Evolutionary conservation across 2,797 vertebrate genomes (phyloP).

Genomic region (Oophaga sylvatica): DNA sequence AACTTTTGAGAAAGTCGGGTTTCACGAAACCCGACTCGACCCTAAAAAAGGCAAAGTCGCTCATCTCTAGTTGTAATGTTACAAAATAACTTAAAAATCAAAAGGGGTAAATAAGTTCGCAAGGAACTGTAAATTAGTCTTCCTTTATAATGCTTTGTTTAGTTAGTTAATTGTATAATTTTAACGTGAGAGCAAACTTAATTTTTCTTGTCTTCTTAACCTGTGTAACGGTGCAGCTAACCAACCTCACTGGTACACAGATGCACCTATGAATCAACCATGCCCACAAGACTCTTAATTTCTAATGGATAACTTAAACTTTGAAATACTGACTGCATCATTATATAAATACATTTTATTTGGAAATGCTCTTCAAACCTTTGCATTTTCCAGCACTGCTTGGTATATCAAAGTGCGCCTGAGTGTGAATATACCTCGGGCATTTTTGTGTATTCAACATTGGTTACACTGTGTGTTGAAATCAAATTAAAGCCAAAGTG

Average conservation of each 20-base stretch:
- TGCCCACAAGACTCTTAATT: background rate
- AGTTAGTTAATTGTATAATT: background rate
- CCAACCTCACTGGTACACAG: background rate
- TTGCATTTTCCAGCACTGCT: background rate
- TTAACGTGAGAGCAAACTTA: background rate
- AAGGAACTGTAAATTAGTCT: too few relatives aligned
- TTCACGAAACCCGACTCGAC: too few relatives aligned
- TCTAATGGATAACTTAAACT: background rate
- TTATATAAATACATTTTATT: slow-evolving; percentile 16
- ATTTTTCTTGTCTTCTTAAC: background rate
- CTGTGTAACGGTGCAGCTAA: background rate
- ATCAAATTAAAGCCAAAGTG: background rate
- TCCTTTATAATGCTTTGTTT: background rate
- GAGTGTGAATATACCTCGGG: background rate
- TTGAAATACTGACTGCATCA: background rate
- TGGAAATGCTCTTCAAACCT: background rate
- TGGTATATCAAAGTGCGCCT: background rate
- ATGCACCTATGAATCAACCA: background rate
- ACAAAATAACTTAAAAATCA: too few relatives aligned
- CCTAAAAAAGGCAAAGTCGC: too few relatives aligned
- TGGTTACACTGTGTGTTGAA: background rate
- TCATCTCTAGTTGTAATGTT: too few relatives aligned
- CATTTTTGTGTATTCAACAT: slow-evolving; percentile 15
- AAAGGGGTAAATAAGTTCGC: too few relatives aligned
- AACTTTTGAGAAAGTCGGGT: too few relatives aligned